Conservation (phyloP, 2,113 vertebrate genomes). For the Machaerirhynchus nigripectus region DNA sequence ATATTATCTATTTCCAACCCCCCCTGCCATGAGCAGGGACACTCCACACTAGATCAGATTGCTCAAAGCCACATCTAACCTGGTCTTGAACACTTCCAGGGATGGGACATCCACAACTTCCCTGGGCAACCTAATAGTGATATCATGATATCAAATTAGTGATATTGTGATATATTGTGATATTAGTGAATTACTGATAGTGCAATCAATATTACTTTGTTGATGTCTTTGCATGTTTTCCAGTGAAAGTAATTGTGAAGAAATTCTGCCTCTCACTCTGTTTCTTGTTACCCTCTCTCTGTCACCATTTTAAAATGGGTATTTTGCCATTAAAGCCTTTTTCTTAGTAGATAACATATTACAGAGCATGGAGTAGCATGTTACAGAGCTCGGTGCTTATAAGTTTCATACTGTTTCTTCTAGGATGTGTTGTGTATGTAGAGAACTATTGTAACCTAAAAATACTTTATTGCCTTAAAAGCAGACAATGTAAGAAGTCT, state of each 20-base stretch:
- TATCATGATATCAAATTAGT: neutral
- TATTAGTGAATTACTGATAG: neutral
- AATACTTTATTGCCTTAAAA: neutral
- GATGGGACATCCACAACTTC: neutral
- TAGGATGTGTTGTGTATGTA: neutral
- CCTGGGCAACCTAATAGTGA: neutral
- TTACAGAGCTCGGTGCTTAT: neutral
- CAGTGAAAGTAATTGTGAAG: neutral
- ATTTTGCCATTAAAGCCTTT: neutral
- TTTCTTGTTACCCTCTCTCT: neutral
- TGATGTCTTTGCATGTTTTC: neutral
- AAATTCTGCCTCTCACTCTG: neutral
- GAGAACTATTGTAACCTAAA: neutral
- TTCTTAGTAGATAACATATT: neutral
- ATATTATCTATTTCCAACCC: neutral
- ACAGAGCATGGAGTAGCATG: neutral
- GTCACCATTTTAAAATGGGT: neutral
- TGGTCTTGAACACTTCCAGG: neutral
- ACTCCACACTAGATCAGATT: neutral
- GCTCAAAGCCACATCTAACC: neutral
- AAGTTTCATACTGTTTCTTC: neutral
- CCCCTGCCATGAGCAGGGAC: neutral
- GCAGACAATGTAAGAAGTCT: neutral
- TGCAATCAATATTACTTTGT: neutral
- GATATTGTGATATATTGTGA: neutral